Evolutionary conservation across 2,888 invertebrate species (phyloP), one percentile per base, ranked within the genome.

Genomic region (Philonicus albiceps): DNA sequence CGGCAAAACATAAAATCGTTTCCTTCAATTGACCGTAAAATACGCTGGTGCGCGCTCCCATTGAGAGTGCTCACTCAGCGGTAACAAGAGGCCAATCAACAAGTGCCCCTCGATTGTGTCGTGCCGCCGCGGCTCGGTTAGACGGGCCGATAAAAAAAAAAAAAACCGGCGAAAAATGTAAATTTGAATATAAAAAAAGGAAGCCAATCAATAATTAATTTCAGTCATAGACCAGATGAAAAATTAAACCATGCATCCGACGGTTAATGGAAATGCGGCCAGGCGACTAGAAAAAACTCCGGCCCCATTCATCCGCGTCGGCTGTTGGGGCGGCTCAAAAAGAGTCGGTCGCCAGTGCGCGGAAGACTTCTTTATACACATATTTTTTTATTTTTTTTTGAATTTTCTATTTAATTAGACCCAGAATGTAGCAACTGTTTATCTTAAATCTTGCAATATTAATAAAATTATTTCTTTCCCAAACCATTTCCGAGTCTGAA

Each of bases 11-110:
- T 88, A 86, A 87, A 88, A 87, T 87, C 88, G 88, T 85, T 87
- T 88, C 88, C 88, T 88, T 76, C 87, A 88, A 88, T 88, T 88
- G 88, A 88, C 86, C 88, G 87, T 87, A 88, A 88, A 88, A 88
- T 85, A 86, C 86, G 86, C 76, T 40, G 64, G 55, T 53, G 49
- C 75, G 49, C 43, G 75, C 55, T 64, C 76, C 86, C 80, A 86
- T 86, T 86, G 86, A 86, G 49, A 86, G 78, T 86, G 86, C 49
- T 86, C 86, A 86, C 72, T 86, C 86, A 86, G 86, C 86, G 86
- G 86, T 86, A 86, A 86, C 80, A 80, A 86, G 72, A 86, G 78
- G 31, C 43, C 76, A 55, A 86, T 86, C 80, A 86, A 86, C 80
- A 86, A 86, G 86, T 80, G 80, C 37, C 76, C 73, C 78, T 43